Conservation (phyloP, 1,140 invertebrate genomes). For the Anoplophora glabripennis region DNA sequence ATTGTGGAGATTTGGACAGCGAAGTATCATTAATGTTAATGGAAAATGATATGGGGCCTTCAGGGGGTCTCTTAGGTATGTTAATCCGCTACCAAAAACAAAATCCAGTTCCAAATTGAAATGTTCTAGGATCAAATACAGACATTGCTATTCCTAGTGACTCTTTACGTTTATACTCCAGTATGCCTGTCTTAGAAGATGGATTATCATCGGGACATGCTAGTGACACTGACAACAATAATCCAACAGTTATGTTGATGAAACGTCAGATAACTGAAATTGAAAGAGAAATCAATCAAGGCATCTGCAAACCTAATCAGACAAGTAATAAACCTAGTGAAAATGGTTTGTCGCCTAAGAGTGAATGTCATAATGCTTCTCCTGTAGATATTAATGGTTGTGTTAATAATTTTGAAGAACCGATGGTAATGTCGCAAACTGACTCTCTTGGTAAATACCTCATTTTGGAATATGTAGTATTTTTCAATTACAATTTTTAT, state of each 20-base stretch:
- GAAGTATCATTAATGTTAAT: constrained; percentile 71
- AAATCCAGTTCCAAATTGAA: no score
- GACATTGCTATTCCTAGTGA: constrained; percentile 57
- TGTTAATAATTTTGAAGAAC: constrained; percentile 49
- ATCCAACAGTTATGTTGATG: constrained; percentile 67
- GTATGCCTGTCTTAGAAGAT: constrained; percentile 94
- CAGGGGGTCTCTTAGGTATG: constrained; percentile 41
- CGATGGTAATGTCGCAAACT: constrained; percentile 35
- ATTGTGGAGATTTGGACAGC: constrained; percentile 80
- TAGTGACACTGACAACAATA: constrained; percentile 88
- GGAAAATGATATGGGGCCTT: constrained; percentile 61
- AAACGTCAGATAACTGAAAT: constrained; percentile 73
- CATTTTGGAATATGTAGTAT: neutral
- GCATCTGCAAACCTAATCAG: constrained; percentile 48
- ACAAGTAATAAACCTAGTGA: constrained; percentile 32
- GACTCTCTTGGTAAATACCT: constrained; percentile 38
- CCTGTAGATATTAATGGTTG: constrained; percentile 54
- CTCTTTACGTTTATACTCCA: constrained; percentile 58
- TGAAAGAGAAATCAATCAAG: constrained; percentile 68
- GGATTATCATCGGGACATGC: constrained; percentile 87
- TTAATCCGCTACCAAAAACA: neutral
- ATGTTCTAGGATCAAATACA: constrained; percentile 52
- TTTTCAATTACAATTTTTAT: neutral
- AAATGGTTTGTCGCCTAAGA: constrained; percentile 43
- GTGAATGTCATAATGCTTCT: constrained; percentile 39